A percentile compares a stretch with the other conserved stretches of the same genome.
Conservation (phyloP, 2,888 invertebrate species). For the Hypercompe scribonia region DNA sequence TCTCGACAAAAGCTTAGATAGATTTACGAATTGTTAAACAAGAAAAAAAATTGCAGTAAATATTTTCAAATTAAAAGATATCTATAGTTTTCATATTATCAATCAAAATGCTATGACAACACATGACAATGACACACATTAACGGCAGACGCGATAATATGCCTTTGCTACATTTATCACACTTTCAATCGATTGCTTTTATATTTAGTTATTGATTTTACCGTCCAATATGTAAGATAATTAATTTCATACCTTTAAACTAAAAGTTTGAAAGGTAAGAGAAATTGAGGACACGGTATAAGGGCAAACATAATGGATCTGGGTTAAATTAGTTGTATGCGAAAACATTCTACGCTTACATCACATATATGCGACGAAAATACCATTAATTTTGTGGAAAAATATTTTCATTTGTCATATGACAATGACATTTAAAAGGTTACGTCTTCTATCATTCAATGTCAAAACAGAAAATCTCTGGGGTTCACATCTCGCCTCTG, state of each 20-base stretch:
- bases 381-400: neutral
- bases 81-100: no score
- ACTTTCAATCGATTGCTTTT: no score
- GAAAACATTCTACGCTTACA: neutral
- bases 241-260: neutral
- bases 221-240: no score
- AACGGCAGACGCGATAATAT: no score
- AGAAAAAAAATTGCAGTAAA: no score
- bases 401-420: neutral
- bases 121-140: no score
- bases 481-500: neutral
- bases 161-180: no score
- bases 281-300: neutral
- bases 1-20: no score
- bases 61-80: no score
- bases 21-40: no score
- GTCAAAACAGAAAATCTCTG: slow-evolving; percentile 1
- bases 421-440: neutral
- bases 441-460: neutral
- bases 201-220: no score
- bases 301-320: neutral
- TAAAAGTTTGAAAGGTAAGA: neutral
- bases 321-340: neutral
- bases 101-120: no score
- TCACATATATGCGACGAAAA: neutral